phyloP scores from a whole-genome alignment of 1,140 invertebrate species.

The Drosophila sp. region DNA sequence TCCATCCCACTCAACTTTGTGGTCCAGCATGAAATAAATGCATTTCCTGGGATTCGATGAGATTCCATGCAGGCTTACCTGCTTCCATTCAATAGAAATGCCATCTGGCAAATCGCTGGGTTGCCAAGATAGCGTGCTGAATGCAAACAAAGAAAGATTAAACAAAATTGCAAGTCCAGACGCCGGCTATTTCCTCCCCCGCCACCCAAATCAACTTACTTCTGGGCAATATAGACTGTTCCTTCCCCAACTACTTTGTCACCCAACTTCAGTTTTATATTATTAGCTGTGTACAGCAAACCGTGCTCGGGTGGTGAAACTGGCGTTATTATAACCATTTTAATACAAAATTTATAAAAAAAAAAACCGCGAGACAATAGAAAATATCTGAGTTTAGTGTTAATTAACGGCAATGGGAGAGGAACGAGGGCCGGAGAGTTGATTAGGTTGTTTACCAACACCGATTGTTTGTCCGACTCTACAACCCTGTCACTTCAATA shows the following conservation, averaged over 20 bases:
- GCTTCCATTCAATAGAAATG: conserved; percentile 76
- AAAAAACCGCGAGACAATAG: conserved; percentile 27
- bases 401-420: conserved; percentile 21
- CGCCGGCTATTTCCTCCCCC: conserved; percentile 23
- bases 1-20: conserved; percentile 74
- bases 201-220: conserved; percentile 45
- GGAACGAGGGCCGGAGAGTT: not conserved
- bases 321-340: conserved; percentile 77
- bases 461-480: not conserved
- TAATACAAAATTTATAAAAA: conserved; percentile 54
- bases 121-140: conserved; percentile 71
- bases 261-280: conserved; percentile 73
- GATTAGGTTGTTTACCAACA: not conserved
- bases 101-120: conserved; percentile 63
- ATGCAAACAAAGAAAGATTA: conserved; percentile 15
- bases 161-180: conserved; percentile 32
- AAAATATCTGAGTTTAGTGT: conserved; percentile 33
- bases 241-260: conserved; percentile 69
- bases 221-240: conserved; percentile 76
- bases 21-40: conserved; percentile 81
- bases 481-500: conserved; percentile 4
- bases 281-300: conserved; percentile 70
- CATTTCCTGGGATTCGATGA: conserved; percentile 72
- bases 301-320: conserved; percentile 68
- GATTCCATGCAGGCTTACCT: conserved; percentile 77